Percentiles rank a stretch among this genome's conserved stretches.
Conservation (phyloP, 2,888 invertebrate species). For the Ecdyonurus torrentis region DNA sequence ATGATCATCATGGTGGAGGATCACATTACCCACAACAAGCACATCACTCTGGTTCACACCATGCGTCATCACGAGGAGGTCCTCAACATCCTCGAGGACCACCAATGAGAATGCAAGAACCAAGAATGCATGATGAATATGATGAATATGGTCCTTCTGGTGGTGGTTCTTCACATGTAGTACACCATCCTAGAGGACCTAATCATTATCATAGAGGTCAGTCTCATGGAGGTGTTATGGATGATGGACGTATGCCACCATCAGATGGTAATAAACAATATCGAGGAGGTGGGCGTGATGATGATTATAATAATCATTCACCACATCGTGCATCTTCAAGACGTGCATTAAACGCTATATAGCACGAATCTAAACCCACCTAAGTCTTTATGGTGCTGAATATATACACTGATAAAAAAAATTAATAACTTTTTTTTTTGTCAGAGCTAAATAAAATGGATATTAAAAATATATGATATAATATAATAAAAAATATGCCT, state of each 20-base stretch:
- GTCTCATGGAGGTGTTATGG: neutral
- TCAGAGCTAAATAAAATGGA: too few species aligned
- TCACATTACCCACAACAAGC: neutral
- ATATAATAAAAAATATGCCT: too few species aligned
- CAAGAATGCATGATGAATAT: neutral
- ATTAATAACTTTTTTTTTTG: too few species aligned
- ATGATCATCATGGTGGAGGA: neutral
- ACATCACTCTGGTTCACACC: slow-evolving; percentile 12
- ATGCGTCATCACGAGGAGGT: slow-evolving; percentile 25
- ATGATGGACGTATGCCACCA: neutral
- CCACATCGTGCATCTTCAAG: slow-evolving; percentile 39
- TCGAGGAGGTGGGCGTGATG: slow-evolving; percentile 4
- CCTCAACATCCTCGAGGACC: neutral
- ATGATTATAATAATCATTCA: slow-evolving; percentile 24
- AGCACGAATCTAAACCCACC: slow-evolving; percentile 17
- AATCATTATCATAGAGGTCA: neutral
- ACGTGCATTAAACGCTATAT: slow-evolving; percentile 57
- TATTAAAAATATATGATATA: neutral
- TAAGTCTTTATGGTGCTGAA: neutral
- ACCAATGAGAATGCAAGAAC: neutral
- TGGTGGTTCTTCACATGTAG: neutral
- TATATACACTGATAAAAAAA: too few species aligned
- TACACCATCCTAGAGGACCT: slow-evolving; percentile 9
- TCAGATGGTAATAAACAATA: slow-evolving; percentile 1
- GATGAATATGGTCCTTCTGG: neutral